phyloP scores from a whole-genome alignment of 2,888 invertebrate genomes.

The Selenia dentaria region DNA sequence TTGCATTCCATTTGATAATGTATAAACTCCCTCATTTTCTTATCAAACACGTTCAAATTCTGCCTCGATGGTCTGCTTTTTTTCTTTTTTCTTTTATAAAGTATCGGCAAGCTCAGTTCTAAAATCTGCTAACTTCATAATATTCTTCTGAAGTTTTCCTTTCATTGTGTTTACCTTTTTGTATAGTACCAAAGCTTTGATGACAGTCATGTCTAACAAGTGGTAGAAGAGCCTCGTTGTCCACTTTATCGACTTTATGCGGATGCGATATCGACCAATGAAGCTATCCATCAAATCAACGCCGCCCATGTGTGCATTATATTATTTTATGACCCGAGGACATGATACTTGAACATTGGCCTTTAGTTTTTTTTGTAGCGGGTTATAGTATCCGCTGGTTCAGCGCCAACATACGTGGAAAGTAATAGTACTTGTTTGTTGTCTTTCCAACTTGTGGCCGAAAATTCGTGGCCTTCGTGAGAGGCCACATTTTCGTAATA shows the following conservation, averaged over 20 bases:
- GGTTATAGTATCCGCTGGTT: too few species aligned
- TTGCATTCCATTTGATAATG: too few species aligned
- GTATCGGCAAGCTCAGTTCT: slow-evolving; percentile 45
- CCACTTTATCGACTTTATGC: slow-evolving; percentile 34
- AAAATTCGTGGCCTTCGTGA: slow-evolving; percentile 38
- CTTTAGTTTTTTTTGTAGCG: slow-evolving; percentile 46
- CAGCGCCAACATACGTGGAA: too few species aligned
- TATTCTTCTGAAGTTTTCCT: slow-evolving; percentile 40
- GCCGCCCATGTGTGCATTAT: slow-evolving; percentile 48
- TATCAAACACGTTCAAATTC: background rate
- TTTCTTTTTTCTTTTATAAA: slow-evolving; percentile 18
- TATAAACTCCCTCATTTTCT: too few species aligned
- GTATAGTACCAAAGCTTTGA: slow-evolving; percentile 48
- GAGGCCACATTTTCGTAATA: slow-evolving; percentile 43
- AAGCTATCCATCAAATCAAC: slow-evolving; percentile 39
- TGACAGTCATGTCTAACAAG: too few species aligned
- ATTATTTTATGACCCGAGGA: slow-evolving; percentile 43
- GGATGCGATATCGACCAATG: slow-evolving; percentile 38
- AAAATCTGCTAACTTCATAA: slow-evolving; percentile 45
- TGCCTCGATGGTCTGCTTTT: slow-evolving; percentile 1
- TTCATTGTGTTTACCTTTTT: slow-evolving; percentile 43
- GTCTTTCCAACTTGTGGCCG: slow-evolving; percentile 48
- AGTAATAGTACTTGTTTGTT: slow-evolving; percentile 41
- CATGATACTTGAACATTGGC: slow-evolving; percentile 40
- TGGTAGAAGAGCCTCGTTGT: slow-evolving; percentile 45